Evolutionary conservation across 53 echinoderm and acorn worm genomes (phyloP).

Genomic region (Antedon mediterranea): DNA sequence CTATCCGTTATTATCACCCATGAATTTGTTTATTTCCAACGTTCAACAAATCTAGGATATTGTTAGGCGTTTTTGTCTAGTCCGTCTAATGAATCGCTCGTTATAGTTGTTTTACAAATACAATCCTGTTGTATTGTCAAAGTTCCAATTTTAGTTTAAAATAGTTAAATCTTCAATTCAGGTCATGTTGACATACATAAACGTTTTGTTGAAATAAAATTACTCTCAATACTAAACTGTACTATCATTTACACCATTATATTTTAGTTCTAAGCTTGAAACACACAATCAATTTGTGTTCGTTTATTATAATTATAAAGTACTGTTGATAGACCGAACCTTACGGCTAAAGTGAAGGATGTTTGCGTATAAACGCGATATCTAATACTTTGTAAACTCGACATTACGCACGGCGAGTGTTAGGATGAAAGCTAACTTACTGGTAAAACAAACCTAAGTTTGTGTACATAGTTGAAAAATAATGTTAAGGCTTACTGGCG

Average conservation of each 20-base stretch:
- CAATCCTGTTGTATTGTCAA: background rate
- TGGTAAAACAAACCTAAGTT: background rate
- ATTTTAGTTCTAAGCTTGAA: background rate
- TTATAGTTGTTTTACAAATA: background rate
- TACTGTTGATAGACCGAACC: background rate
- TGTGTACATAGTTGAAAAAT: background rate
- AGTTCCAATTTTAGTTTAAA: no score
- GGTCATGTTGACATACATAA: background rate
- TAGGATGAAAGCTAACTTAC: background rate
- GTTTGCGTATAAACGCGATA: background rate
- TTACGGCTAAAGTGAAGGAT: background rate
- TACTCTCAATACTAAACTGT: background rate
- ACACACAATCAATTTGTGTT: background rate
- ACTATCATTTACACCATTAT: background rate
- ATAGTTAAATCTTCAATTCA: background rate
- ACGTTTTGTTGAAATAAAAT: background rate
- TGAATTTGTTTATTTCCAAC: background rate
- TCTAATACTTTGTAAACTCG: background rate
- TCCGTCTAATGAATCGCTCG: background rate
- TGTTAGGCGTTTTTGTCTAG: background rate
- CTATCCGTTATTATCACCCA: background rate
- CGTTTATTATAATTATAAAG: background rate
- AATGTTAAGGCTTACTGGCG: background rate
- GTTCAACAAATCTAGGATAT: background rate
- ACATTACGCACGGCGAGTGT: background rate